Evolutionary conservation across 1,140 invertebrate genomes (phyloP), one percentile per base, ranked within the genome.

Genomic region (Bombus impatiens): DNA sequence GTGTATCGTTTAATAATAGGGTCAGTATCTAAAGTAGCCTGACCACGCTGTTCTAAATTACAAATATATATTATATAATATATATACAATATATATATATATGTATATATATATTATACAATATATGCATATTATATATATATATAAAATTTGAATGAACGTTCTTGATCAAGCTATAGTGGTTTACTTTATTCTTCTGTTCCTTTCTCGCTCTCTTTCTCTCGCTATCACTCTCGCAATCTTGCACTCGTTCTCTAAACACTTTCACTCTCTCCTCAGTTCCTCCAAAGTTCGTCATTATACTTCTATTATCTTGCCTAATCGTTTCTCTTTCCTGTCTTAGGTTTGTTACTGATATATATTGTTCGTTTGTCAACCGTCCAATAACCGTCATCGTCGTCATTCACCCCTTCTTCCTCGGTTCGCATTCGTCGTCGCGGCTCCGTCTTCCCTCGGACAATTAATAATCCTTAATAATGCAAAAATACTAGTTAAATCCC

Each of bases 401-500:
- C 22, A 4, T 71, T 83, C 59, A 22, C 47, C 37, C 18, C 15
- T 47, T 6, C 32, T 57, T 62, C 6, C 28, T 22, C 47, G 28
- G 35, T 47, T 13, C 9, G 1, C 8, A 12, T 35, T 44, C 22
- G 35, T 71, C 9, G 1, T 25, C 18, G 15, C 13, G 32, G 44
- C 35, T 18, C 57, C 68, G 68, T 68, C 32, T 40, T 62, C 15
- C 53, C 44, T 35, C 62, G 53, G 75, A 90, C 89, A 86, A 89
- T 86, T 90, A 84, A 87, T 93, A 92, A 84, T 77, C 37, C 42
- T 84, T 32, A 40, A 76, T 87, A 88, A 93, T 95, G 94, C 93
- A 95, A 95, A 94, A 95, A 95, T 95, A 94, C 94, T 94, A 94
- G 90, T 94, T 94, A 91, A 93, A 94, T 95, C 91, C 94, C 93